A percentile compares a stretch with the other conserved stretches of the same genome.
Conservation (phyloP, 37 sponge, comb jelly and placozoan genomes). For the Halichondria panicea region DNA sequence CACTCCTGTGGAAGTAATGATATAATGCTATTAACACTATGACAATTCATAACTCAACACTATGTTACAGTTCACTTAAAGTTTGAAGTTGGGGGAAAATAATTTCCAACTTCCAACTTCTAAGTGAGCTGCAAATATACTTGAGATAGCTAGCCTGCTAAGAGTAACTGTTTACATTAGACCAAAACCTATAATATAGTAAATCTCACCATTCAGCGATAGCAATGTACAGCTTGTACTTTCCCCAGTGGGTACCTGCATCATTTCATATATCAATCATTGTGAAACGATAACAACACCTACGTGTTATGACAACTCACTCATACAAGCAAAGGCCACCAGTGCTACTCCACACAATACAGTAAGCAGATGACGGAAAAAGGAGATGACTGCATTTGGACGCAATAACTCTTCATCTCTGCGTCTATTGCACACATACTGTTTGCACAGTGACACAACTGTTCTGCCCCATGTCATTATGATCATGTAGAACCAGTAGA, state of each 20-base stretch:
- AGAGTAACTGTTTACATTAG: neutral
- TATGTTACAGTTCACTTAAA: no score
- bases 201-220: constrained; percentile 64
- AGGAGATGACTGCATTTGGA: neutral
- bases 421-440: neutral
- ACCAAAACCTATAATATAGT: neutral
- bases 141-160: neutral
- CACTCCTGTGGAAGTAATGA: constrained; percentile 3
- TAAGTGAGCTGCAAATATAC: no score
- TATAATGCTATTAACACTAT: neutral
- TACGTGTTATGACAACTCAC: no score
- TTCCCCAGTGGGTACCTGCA: constrained; percentile 37
- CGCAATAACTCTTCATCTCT: neutral
- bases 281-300: neutral
- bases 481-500: constrained; percentile 42
- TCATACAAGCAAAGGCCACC: neutral
- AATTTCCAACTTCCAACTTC: no score
- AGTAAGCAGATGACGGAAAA: constrained; percentile 5
- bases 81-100: no score
- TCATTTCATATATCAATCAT: neutral
- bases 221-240: constrained; percentile 55
- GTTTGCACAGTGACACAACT: neutral
- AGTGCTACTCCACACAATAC: constrained; percentile 20
- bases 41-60: no score
- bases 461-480: constrained; percentile 25